Percentiles rank a stretch among this genome's conserved stretches.
phyloP scores from a whole-genome alignment of 2,888 invertebrate species.

The Seira ritae region DNA sequence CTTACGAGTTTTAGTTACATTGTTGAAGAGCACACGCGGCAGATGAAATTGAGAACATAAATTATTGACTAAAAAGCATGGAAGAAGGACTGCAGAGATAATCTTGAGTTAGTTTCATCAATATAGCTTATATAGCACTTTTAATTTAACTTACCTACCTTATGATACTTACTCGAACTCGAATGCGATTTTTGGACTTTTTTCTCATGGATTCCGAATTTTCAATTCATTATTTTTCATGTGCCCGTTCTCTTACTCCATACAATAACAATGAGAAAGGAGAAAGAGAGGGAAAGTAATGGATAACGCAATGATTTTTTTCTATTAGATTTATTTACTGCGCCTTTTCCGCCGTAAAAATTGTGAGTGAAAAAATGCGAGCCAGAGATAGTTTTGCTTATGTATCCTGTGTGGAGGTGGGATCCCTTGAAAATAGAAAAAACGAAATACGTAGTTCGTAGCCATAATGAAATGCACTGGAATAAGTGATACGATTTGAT shows the following conservation, averaged over 20 bases:
- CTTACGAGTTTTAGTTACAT: background rate
- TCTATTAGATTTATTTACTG: slow-evolving; percentile 7
- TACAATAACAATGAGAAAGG: background rate
- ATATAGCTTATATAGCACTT: background rate
- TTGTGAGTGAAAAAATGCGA: background rate
- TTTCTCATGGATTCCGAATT: background rate
- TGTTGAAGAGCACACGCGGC: background rate
- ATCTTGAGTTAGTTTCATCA: background rate
- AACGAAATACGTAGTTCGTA: background rate
- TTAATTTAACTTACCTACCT: background rate
- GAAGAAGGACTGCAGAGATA: background rate
- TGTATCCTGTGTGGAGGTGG: background rate
- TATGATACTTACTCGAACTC: background rate
- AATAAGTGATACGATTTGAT: background rate
- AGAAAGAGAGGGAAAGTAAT: background rate
- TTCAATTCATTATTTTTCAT: background rate
- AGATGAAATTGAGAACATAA: slow-evolving; percentile 2
- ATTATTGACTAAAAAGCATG: background rate
- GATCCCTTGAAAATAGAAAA: background rate
- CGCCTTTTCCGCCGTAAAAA: slow-evolving; percentile 6
- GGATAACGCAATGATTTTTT: slow-evolving; percentile 3
- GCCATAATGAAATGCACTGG: background rate
- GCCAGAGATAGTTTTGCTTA: background rate
- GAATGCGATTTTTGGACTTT: background rate
- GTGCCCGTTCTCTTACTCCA: background rate